Conservation (phyloP, 2,797 vertebrate species). For the Cichlasoma orientale region DNA sequence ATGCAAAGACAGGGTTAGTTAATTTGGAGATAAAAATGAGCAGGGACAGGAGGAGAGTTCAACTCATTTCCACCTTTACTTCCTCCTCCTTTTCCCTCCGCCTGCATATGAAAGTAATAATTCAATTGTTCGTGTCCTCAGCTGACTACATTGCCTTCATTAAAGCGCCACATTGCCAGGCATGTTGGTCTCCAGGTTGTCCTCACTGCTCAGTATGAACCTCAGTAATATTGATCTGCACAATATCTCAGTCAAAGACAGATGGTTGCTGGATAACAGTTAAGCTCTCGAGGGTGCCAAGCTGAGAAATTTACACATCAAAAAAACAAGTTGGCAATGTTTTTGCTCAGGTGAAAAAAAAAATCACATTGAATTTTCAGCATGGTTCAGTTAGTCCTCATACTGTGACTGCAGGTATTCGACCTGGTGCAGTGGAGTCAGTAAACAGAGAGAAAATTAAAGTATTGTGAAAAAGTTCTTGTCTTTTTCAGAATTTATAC, state of each 20-base stretch:
- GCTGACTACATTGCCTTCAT: conserved; percentile 46
- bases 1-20: conserved; percentile 46
- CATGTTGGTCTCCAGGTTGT: conserved; percentile 64
- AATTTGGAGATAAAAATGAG: conserved; percentile 74
- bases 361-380: conserved; percentile 10
- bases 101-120: conserved; percentile 62
- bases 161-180: conserved; percentile 18
- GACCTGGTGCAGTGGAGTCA: neutral
- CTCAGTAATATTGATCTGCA: conserved; percentile 34
- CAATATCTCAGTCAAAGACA: conserved; percentile 30
- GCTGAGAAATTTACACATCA: conserved; percentile 49
- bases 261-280: conserved; percentile 45
- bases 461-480: neutral
- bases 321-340: conserved; percentile 38
- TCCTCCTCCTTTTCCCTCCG: conserved; percentile 32
- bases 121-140: conserved; percentile 58
- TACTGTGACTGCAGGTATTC: neutral
- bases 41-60: conserved; percentile 58
- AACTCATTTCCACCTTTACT: conserved; percentile 67
- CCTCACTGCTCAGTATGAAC: conserved; percentile 22
- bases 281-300: conserved; percentile 34
- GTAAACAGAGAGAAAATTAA: neutral
- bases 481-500: neutral
- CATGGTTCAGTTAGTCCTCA: conserved; percentile 11
- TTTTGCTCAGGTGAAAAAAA: conserved; percentile 42